These are phyloP conservation scores for Cordilura impudica DNA, from an alignment of 2,888 invertebrate species.

Conservation along the genomic window DNA sequence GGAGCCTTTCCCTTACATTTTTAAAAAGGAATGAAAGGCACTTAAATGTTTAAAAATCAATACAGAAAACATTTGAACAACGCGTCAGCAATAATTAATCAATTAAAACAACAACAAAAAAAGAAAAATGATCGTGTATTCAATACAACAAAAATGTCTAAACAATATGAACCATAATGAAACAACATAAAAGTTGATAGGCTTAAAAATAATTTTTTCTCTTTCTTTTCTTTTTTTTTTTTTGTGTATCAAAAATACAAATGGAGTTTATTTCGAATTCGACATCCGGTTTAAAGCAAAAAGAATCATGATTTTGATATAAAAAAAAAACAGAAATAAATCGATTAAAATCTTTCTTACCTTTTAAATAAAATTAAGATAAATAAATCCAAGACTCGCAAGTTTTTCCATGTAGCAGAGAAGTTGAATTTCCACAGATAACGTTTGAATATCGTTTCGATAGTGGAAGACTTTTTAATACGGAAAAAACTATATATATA, in stretches of 20 bases:
- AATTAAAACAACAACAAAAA: slow-evolving; percentile 69
- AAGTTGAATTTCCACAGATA: too few relatives aligned
- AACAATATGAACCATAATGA: slow-evolving; percentile 20
- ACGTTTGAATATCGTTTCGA: too few relatives aligned
- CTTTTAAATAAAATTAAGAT: neutral
- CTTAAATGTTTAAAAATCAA: slow-evolving; percentile 18
- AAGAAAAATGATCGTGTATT: slow-evolving; percentile 22
- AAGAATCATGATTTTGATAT: neutral
- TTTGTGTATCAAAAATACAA: slow-evolving; percentile 21
- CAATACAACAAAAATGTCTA: neutral
- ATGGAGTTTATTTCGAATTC: slow-evolving; percentile 21
- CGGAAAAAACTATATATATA: too few relatives aligned
- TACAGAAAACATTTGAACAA: slow-evolving; percentile 58
- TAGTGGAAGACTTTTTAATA: too few relatives aligned
- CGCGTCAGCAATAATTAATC: slow-evolving; percentile 77
- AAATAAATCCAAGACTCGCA: neutral
- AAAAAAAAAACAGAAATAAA: neutral
- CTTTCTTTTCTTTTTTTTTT: neutral
- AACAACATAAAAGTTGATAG: neutral
- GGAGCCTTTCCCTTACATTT: neutral
- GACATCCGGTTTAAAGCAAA: slow-evolving; percentile 45
- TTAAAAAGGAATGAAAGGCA: neutral
- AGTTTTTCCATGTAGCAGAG: too few relatives aligned
- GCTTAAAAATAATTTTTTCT: slow-evolving; percentile 6
- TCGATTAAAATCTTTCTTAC: slow-evolving; percentile 43